Evolutionary conservation across 2,113 vertebrate genomes (phyloP).

Genomic region (Synodontis membranacea): DNA sequence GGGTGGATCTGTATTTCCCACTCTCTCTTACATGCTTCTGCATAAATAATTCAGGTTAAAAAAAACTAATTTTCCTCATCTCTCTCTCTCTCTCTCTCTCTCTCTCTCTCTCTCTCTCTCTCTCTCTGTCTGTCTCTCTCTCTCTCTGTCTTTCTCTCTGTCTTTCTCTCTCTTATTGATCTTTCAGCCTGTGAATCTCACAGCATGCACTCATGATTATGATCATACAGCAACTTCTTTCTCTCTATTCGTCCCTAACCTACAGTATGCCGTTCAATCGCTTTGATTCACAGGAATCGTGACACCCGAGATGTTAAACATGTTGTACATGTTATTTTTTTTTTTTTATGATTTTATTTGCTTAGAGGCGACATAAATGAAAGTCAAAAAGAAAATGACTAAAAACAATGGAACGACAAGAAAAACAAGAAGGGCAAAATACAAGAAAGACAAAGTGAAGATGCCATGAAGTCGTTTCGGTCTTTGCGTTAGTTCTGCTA

Average conservation of each 20-base stretch:
- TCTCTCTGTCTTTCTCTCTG: not conserved
- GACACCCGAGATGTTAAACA: not conserved
- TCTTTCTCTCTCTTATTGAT: not conserved
- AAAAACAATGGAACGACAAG: no score
- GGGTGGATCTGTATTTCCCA: conserved; percentile 7
- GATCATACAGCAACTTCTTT: not conserved
- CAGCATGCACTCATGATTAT: not conserved
- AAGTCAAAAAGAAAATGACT: no score
- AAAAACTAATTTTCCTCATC: not conserved
- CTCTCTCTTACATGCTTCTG: not conserved
- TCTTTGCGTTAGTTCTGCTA: no score
- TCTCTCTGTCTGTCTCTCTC: not conserved
- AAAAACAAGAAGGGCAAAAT: no score
- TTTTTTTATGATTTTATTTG: no score
- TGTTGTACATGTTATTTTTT: no score
- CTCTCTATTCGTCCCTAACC: not conserved
- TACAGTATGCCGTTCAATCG: not conserved
- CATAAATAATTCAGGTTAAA: conserved; percentile 24
- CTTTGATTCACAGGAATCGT: not conserved
- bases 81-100: not conserved
- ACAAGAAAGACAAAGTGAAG: no score
- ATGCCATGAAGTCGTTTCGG: no score
- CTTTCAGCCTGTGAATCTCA: not conserved
- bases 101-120: not conserved
- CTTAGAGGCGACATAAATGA: no score